Base-by-base conservation (phyloP, 2,797 vertebrate genomes). In the Oreochromis grahami region DNA sequence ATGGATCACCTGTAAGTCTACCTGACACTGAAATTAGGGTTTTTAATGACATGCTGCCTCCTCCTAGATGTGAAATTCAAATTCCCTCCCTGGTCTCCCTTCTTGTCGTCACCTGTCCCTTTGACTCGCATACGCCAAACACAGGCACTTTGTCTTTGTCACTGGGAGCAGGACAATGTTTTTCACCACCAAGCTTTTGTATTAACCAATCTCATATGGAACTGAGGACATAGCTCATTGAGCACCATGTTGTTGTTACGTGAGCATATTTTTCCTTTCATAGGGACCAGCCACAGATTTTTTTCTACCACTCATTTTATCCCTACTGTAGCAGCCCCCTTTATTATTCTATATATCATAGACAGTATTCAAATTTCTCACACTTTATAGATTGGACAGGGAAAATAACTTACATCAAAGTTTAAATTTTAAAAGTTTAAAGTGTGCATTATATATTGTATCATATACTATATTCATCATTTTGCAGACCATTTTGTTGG, bases 131-230 rank as follows among this genome's bases (percentile, higher is more conserved):
- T 96, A 97, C 96, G 96, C 97, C 97, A 96, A 97, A 97, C 95
- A 94, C 96, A 98, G 97, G 97, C 97, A 98, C 97, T 98, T 97
- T 98, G 96, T 98, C 98, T 98, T 97, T 98, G 98, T 98, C 98
- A 98, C 94, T 90, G 94, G 95, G 96, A 97, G 98, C 97, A 98
- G 97, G 97, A 98, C 97, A 98, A 97, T 98, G 97, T 98, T 98
- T 96, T 98, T 98, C 97, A 97, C 96, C 97, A 97, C 97, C 97
- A 97, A 97, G 97, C 97, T 96, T 97, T 97, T 98, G 97, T 97
- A 98, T 98, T 98, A 98, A 98, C 98, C 97, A 98, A 97, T 98
- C 97, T 98, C 97, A 97, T 97, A 98, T 97, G 97, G 98, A 98
- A 98, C 97, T 97, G 97, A 98, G 97, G 98, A 98, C 96, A 98